Percentiles rank a stretch among this genome's conserved stretches.
Evolutionary conservation across 2,797 vertebrate genomes (phyloP).

Genomic region (Phyllotis vaccarum): DNA sequence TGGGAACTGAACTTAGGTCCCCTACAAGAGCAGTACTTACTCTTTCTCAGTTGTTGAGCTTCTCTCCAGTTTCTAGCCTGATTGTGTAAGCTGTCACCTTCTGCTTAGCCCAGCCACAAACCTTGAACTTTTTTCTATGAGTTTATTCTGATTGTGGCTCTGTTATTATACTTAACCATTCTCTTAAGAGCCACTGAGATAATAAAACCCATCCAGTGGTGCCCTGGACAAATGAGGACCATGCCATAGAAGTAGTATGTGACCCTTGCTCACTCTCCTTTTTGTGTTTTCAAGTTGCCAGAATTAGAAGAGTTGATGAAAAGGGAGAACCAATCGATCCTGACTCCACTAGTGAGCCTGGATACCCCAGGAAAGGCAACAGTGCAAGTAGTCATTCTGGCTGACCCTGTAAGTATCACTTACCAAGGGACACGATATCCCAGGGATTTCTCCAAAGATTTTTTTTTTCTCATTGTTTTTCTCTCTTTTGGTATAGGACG

Average conservation of each 20-base stretch:
- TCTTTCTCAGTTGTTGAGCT: neutral
- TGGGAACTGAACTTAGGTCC: neutral
- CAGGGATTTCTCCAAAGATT: neutral
- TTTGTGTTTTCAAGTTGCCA: conserved; percentile 89
- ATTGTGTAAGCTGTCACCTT: neutral
- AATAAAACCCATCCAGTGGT: neutral
- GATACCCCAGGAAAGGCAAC: conserved; percentile 98
- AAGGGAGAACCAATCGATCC: conserved; percentile 94
- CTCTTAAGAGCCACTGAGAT: neutral
- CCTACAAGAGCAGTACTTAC: neutral
- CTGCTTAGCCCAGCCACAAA: neutral
- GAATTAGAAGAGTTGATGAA: conserved; percentile 93
- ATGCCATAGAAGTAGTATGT: accelerated
- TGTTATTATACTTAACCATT: neutral
- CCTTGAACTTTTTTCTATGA: neutral
- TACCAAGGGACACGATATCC: neutral
- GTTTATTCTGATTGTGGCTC: conserved; percentile 1
- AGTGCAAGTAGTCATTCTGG: conserved; percentile 97
- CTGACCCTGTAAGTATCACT: conserved; percentile 94
- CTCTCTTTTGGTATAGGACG: conserved; percentile 89
- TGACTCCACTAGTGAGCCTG: conserved; percentile 96
- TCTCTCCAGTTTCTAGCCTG: neutral
- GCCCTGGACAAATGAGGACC: neutral
- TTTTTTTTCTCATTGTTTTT: neutral
- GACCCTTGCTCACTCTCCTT: neutral